Evolutionary conservation across 1,140 invertebrate species (phyloP).

Genomic region (Philopotamus ludificatus): DNA sequence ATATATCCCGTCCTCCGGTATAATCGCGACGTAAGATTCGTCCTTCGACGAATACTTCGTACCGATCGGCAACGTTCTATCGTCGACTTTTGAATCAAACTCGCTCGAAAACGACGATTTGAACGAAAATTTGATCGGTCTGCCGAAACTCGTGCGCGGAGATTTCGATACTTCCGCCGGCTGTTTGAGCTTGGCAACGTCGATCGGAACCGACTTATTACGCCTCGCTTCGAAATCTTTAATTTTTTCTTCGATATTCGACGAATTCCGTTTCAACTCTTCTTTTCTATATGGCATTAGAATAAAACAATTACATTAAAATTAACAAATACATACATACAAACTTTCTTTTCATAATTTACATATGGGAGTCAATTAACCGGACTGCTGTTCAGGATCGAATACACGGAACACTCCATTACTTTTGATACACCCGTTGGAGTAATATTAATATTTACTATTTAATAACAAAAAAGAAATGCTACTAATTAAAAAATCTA

Average conservation of each 20-base stretch:
- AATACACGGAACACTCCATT: slow-evolving; percentile 33
- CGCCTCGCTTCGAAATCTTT: slow-evolving; percentile 36
- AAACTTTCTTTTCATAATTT: no score
- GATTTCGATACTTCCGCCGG: slow-evolving; percentile 36
- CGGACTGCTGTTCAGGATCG: slow-evolving; percentile 34
- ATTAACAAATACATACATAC: slow-evolving; percentile 16
- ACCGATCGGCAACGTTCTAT: slow-evolving; percentile 38
- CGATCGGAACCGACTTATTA: slow-evolving; percentile 24
- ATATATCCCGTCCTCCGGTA: slow-evolving; percentile 24
- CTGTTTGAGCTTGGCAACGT: slow-evolving; percentile 35
- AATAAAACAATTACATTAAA: slow-evolving; percentile 16
- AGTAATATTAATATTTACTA: neutral
- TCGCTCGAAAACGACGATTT: slow-evolving; percentile 39
- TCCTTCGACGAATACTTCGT: slow-evolving; percentile 39
- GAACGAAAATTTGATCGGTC: slow-evolving; percentile 40
- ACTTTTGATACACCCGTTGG: slow-evolving; percentile 30
- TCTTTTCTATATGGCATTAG: slow-evolving; percentile 27
- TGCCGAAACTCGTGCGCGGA: slow-evolving; percentile 39
- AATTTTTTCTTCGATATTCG: slow-evolving; percentile 42
- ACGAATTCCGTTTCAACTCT: slow-evolving; percentile 40
- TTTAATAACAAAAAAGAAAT: neutral
- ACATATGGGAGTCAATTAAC: slow-evolving; percentile 23
- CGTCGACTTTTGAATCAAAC: slow-evolving; percentile 39
- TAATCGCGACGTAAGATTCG: slow-evolving; percentile 37
- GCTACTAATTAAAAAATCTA: neutral